phyloP scores from a whole-genome alignment of 2,888 invertebrate genomes.

The Serripes groenlandicus region DNA sequence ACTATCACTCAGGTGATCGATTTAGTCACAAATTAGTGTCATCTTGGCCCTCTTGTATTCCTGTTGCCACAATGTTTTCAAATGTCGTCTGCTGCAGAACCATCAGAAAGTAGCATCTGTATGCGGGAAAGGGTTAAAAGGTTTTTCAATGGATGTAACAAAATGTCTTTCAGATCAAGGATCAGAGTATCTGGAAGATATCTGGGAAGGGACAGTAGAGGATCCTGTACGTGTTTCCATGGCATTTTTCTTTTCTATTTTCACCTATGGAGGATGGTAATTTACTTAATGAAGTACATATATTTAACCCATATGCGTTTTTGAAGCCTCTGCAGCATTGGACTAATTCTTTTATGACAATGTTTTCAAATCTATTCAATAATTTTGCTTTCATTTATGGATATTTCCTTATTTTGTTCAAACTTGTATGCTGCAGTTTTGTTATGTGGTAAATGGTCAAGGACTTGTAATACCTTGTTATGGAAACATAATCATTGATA shows the following conservation, averaged over 20 bases:
- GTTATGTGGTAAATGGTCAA: neutral
- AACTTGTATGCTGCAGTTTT: neutral
- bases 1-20: too few species aligned
- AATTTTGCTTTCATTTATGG: too few species aligned
- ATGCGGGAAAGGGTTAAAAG: neutral
- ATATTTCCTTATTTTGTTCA: too few species aligned
- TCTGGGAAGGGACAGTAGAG: slow-evolving; percentile 91
- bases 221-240: slow-evolving; percentile 84
- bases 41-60: too few species aligned
- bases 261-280: slow-evolving; percentile 87
- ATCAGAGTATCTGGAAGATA: slow-evolving; percentile 91
- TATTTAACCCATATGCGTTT: neutral
- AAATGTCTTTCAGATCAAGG: slow-evolving; percentile 87
- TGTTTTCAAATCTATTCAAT: too few species aligned
- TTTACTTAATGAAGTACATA: neutral
- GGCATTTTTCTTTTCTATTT: slow-evolving; percentile 81
- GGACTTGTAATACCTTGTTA: too few species aligned
- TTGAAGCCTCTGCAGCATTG: too few species aligned
- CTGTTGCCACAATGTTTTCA: neutral
- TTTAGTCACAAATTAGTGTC: too few species aligned
- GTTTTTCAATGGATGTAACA: neutral
- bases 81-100: neutral
- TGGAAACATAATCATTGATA: too few species aligned
- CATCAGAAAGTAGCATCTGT: neutral
- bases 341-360: too few species aligned